phyloP scores from a whole-genome alignment of 2,113 vertebrate species.

The Ornithorhynchus anatinus region DNA sequence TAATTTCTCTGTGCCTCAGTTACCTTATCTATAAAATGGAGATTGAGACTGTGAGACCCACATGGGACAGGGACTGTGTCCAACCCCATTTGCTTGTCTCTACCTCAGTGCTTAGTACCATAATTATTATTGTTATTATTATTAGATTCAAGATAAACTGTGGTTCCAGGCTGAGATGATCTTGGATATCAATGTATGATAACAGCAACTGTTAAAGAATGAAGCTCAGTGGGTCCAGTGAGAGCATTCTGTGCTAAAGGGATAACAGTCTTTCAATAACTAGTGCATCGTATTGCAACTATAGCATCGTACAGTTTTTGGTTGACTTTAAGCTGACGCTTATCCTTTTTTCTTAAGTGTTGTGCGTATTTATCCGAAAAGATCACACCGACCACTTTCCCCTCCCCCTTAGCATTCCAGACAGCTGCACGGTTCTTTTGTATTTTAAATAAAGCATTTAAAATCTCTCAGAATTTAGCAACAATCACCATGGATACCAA shows the following conservation, averaged over 20 bases:
- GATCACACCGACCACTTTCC: background rate
- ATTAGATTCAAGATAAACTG: too few relatives aligned
- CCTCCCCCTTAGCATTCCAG: background rate
- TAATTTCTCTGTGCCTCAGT: too few relatives aligned
- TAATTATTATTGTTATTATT: too few relatives aligned
- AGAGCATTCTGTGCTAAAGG: background rate
- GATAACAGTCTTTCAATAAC: background rate
- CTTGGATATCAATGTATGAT: background rate
- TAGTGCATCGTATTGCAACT: too few relatives aligned
- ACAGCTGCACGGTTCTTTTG: slow-evolving; percentile 18
- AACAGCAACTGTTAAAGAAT: background rate
- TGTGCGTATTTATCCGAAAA: background rate
- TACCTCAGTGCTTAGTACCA: too few relatives aligned
- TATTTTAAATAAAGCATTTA: slow-evolving; percentile 40
- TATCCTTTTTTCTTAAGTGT: background rate
- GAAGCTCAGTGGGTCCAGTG: background rate
- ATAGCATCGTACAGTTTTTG: background rate
- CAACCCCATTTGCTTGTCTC: too few relatives aligned
- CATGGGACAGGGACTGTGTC: too few relatives aligned
- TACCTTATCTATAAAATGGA: too few relatives aligned
- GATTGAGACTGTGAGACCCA: too few relatives aligned
- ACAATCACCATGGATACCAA: slow-evolving; percentile 70
- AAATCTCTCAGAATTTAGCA: slow-evolving; percentile 59
- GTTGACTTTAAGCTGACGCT: slow-evolving; percentile 13
- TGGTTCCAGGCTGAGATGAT: background rate